A percentile compares a stretch with the other conserved stretches of the same genome.
Conservation (phyloP, 2,888 invertebrate genomes). For the Cyrtodaria siliqua region DNA sequence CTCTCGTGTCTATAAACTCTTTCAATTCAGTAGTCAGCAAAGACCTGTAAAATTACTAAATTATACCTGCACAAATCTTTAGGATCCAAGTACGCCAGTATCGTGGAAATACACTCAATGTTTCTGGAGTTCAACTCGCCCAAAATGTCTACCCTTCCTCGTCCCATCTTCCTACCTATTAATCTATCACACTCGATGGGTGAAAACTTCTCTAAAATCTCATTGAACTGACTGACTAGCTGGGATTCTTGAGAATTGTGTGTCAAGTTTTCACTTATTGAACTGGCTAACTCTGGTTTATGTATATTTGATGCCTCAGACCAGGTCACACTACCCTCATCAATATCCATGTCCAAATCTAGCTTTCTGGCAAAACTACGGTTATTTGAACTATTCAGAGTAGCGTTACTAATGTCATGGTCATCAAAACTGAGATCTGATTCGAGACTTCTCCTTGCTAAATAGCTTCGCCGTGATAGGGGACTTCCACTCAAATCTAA, state of each 20-base stretch:
- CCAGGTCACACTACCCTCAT: slow-evolving; percentile 4
- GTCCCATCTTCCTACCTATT: slow-evolving; percentile 78
- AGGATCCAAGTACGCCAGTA: slow-evolving; percentile 63
- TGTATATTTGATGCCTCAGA: no score
- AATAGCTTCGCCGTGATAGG: slow-evolving; percentile 17
- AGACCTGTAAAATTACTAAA: no score
- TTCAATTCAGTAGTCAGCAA: no score
- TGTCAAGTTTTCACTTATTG: no score
- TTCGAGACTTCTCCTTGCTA: slow-evolving; percentile 31
- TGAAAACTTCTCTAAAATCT: slow-evolving; percentile 31
- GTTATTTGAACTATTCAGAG: slow-evolving; percentile 14
- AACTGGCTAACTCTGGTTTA: no score
- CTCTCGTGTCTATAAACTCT: no score
- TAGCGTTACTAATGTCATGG: slow-evolving; percentile 3
- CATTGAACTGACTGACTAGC: slow-evolving; percentile 16
- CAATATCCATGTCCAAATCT: slow-evolving; percentile 30
- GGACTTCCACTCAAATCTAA: slow-evolving; percentile 7
- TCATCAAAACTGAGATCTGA: slow-evolving; percentile 21
- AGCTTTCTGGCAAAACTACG: slow-evolving; percentile 20
- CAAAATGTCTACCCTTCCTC: slow-evolving; percentile 74
- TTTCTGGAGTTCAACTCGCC: slow-evolving; percentile 62
- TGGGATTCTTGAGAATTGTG: slow-evolving; percentile 7
- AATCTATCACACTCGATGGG: slow-evolving; percentile 59
- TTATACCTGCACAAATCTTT: slow-evolving; percentile 74
- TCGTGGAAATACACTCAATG: slow-evolving; percentile 45